Conservation (phyloP, 2,888 invertebrate genomes). For the Drosophila macrospina region DNA sequence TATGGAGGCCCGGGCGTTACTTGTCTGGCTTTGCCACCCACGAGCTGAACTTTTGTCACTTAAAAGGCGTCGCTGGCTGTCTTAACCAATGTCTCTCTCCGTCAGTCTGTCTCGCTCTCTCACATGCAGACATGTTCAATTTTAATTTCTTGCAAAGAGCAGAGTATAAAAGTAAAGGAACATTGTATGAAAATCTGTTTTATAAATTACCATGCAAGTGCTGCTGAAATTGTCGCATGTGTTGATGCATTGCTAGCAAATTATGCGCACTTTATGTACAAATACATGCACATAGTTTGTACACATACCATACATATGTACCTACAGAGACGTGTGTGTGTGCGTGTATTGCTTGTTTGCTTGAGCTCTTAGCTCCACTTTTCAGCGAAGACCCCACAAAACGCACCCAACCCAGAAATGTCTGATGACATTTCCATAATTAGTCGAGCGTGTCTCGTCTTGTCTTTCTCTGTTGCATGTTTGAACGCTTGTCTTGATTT, state of each 20-base stretch:
- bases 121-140: constrained; percentile 54
- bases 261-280: constrained; percentile 67
- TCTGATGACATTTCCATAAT: constrained; percentile 82
- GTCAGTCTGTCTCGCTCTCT: constrained; percentile 43
- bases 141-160: constrained; percentile 66
- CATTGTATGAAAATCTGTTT: constrained; percentile 49
- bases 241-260: constrained; percentile 80
- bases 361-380: constrained; percentile 36
- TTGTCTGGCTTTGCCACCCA: constrained; percentile 78
- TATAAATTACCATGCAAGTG: constrained; percentile 79
- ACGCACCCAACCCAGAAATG: constrained; percentile 46
- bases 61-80: constrained; percentile 75
- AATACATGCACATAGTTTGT: constrained; percentile 11
- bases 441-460: constrained; percentile 76
- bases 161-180: constrained; percentile 13
- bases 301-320: neutral
- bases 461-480: constrained; percentile 63
- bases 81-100: constrained; percentile 70
- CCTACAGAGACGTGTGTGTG: neutral
- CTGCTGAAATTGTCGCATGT: constrained; percentile 74
- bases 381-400: constrained; percentile 62
- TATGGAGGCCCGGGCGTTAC: constrained; percentile 46
- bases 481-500: constrained; percentile 79
- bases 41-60: constrained; percentile 81
- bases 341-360: constrained; percentile 4